Evolutionary conservation across 2,113 vertebrate genomes (phyloP), one percentile per base, ranked within the genome.

Genomic region (Abramis brama): DNA sequence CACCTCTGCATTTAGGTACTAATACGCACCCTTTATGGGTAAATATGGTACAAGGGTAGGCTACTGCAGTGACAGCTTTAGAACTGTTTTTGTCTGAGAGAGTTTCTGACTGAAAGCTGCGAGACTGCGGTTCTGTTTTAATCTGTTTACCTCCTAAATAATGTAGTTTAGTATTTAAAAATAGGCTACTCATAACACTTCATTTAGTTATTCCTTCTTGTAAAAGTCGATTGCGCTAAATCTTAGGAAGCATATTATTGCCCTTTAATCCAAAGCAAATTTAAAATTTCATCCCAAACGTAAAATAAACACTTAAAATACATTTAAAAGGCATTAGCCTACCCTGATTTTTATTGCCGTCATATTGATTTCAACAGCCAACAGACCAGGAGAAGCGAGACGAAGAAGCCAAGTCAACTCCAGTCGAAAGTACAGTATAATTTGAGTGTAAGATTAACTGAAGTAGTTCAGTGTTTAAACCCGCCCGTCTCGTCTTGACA

Each of bases 371-470:
- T 27, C 36, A 73, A 55, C 17, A 78, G 57, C 27, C 36, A 21
- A n/a, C 25, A 64, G 45, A 36, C 30, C n/a, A 73, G 25, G 19
- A 89, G 74, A 39, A 80, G 52, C 45, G 73, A 39, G 47, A 74
- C 50, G 62, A 50, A 80, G n/a, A 17, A 55, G 30, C 12, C 23
- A 25, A 50, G 27, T 27, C 66, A 62, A 3, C 19, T 76, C 17
- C 74, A 85, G 88, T 89, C 89, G 84, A 88, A 89, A 90, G 89
- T 88, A 59, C 87, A 87, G 60, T 50, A 19, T 62, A 1, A 60
- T n/a, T 47, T 59, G 3, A 66, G 71, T 88, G 33, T 88, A 89
- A 87, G 70, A 91, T 91, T 90, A 90, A 91, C 88, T 23, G 78
- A 84, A 25, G 74, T 43, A 68, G 39, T 21, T 36, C 10, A 39